Base-by-base conservation (phyloP, 1,140 invertebrate genomes). In the Calosoma granatense region DNA sequence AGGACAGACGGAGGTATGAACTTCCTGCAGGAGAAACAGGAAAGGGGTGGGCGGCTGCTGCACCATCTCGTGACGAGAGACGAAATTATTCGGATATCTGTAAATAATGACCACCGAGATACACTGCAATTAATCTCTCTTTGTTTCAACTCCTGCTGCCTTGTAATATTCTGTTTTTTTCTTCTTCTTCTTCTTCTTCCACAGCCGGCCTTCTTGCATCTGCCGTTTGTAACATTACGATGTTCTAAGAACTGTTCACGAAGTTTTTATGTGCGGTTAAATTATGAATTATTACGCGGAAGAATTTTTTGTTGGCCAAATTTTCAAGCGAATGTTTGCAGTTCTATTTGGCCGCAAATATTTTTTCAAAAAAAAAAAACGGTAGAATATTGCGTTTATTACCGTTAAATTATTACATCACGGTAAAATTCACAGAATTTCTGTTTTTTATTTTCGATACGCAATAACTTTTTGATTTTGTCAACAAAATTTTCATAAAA, bases 191-290 rank as follows among this genome's bases (percentile, higher is more conserved):
- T 47, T 47, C 17, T 47, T 4, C 41, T 47, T 47, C 17, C 41
- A 11, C 17, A 17, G 9, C 41, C 17, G 9, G 4, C 15, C 17
- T 17, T 6, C 17, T 36, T 36, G n/a, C n/a, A n/a, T n/a, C 26
- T 30, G 9, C 15, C 17, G 41, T 47, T 47, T 47, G 41, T 47
- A 12, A 12, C 17, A 47, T 47, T 47, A 47, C 41, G 15, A 12
- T 47, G 41, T 47, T 47, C 17, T 47, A 47, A 47, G 41, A 12
- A 36, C 41, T 47, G 41, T 47, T 47, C 26, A 9, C n/a, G 41
- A 47, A 47, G 41, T 47, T 47, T 47, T 47, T 47, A 47, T 47
- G 41, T 6, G 41, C 41, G 41, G 41, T 47, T 9, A 47, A 47
- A 47, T 47, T 47, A 47, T 47, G 17, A 47, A 47, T 47, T 36